A percentile compares a stretch with the other conserved stretches of the same genome.
Evolutionary conservation across 1,140 invertebrate species (phyloP).

Genomic region (Phthorimaea operculella): DNA sequence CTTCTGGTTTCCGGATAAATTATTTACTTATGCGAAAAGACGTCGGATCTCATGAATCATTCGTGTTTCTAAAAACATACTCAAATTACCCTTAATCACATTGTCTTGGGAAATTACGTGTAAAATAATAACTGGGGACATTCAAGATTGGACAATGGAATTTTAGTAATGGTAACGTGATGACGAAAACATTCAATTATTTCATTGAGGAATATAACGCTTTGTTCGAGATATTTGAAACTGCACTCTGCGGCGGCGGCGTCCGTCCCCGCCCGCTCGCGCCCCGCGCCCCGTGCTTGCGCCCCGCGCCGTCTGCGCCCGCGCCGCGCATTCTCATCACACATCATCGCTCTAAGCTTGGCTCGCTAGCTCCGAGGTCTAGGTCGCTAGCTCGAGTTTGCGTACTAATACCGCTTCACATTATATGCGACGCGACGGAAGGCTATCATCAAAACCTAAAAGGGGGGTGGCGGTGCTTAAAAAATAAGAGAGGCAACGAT

Average conservation of each 20-base stretch:
- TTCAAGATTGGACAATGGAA: constrained; percentile 58
- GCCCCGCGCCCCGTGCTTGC: no score
- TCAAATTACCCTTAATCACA: constrained; percentile 52
- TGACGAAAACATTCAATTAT: constrained; percentile 46
- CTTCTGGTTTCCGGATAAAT: constrained; percentile 9
- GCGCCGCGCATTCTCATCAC: constrained; percentile 22
- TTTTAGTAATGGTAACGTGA: constrained; percentile 52
- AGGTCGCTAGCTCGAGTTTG: constrained; percentile 21
- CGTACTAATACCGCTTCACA: constrained; percentile 61
- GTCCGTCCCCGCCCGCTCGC: no score
- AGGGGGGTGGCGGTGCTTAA: constrained; percentile 63
- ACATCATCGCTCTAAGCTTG: constrained; percentile 44
- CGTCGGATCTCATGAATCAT: constrained; percentile 53
- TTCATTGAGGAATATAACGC: constrained; percentile 57
- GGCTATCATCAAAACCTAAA: constrained; percentile 48
- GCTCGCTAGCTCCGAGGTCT: constrained; percentile 8
- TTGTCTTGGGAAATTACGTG: constrained; percentile 49
- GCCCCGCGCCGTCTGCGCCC: no score
- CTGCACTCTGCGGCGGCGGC: constrained; percentile 15
- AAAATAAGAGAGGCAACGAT: constrained; percentile 53
- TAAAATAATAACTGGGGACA: constrained; percentile 38
- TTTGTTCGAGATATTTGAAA: constrained; percentile 52
- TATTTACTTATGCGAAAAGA: constrained; percentile 31
- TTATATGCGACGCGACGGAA: constrained; percentile 48
- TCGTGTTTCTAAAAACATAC: constrained; percentile 58